phyloP scores from a whole-genome alignment of 2,113 vertebrate species.

The Varanus salvator region DNA sequence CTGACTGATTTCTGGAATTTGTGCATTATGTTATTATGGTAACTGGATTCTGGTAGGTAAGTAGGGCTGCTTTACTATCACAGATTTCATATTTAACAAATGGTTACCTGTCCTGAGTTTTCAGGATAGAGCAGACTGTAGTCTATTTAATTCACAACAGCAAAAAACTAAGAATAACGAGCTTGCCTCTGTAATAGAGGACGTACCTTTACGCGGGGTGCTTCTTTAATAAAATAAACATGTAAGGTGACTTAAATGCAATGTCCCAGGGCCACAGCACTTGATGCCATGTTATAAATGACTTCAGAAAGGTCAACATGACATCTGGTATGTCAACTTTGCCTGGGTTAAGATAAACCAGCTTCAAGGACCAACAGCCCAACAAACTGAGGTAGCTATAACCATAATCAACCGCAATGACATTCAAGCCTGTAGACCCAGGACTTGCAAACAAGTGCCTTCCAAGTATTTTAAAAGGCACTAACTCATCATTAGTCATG shows the following conservation, averaged over 20 bases:
- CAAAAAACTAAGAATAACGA: neutral
- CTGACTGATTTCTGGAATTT: neutral
- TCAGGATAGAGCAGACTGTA: neutral
- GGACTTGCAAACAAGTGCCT: no score
- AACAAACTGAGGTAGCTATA: neutral
- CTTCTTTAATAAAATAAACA: neutral
- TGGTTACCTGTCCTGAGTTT: neutral
- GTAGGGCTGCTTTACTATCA: neutral
- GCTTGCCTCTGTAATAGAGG: neutral
- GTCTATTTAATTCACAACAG: constrained; percentile 3
- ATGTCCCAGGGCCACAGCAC: neutral
- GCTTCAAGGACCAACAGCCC: neutral
- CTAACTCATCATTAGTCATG: no score
- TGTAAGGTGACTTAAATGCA: neutral
- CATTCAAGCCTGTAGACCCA: neutral
- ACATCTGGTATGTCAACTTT: neutral
- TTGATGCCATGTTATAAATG: no score
- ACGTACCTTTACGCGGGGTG: neutral
- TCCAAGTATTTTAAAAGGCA: no score
- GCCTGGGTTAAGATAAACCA: neutral
- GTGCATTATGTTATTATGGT: neutral
- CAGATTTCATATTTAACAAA: neutral
- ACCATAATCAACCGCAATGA: neutral
- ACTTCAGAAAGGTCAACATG: neutral
- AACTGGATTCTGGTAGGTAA: neutral